Conservation (phyloP, 2,888 invertebrate genomes). For the Nephrotoma appendiculata region DNA sequence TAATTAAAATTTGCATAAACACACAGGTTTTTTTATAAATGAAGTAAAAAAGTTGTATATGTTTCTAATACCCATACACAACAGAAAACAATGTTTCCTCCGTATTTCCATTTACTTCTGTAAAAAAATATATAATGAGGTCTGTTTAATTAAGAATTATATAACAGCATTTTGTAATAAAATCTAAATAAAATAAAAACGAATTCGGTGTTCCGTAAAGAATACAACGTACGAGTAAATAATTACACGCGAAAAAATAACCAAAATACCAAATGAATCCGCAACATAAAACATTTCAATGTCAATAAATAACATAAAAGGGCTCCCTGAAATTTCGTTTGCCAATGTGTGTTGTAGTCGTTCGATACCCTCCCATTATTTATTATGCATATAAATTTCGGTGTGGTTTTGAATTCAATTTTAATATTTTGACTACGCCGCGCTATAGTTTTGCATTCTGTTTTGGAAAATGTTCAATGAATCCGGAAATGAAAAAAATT, state of each 20-base stretch:
- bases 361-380: not conserved
- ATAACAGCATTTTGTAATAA: not conserved
- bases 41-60: not conserved
- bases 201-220: slow-evolving; percentile 1
- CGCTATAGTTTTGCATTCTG: not conserved
- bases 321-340: not conserved
- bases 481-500: not conserved
- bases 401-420: not conserved
- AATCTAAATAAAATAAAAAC: not conserved
- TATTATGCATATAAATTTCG: not conserved
- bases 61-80: not conserved
- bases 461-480: not conserved
- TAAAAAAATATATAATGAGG: not conserved
- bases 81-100: not conserved
- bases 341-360: not conserved
- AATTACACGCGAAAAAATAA: not conserved
- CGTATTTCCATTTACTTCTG: not conserved
- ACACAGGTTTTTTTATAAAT: not conserved
- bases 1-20: not conserved
- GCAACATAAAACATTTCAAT: not conserved
- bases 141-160: not conserved
- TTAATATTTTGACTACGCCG: not conserved
- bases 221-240: not conserved
- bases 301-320: not conserved
- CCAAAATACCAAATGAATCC: not conserved